A percentile compares a stretch with the other conserved stretches of the same genome.
These are phyloP conservation scores for Sphecodes monilicornis DNA, from an alignment of 2,888 invertebrate species.

Conservation along the genomic window DNA sequence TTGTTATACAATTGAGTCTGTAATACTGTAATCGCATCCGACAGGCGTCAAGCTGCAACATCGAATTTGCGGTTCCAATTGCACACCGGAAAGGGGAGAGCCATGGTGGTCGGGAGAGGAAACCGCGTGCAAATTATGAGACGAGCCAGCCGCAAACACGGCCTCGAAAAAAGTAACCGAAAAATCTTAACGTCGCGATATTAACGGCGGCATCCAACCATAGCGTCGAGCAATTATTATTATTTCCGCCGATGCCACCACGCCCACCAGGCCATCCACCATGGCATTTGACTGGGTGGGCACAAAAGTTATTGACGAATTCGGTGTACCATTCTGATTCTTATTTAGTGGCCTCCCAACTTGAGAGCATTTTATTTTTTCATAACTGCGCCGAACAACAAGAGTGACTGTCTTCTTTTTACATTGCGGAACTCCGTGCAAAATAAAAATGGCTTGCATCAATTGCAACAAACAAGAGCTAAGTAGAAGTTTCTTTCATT, in stretches of 20 bases:
- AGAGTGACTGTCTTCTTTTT: too few species aligned
- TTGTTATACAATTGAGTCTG: conserved; percentile 7
- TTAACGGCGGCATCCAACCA: conserved; percentile 27
- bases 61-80: conserved; percentile 34
- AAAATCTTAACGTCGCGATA: conserved; percentile 40
- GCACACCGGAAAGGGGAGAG: conserved; percentile 21
- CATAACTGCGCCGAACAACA: too few species aligned
- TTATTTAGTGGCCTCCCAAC: background rate
- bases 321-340: background rate
- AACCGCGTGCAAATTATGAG: conserved; percentile 48
- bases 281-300: background rate
- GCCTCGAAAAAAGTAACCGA: conserved; percentile 28
- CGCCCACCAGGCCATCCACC: background rate
- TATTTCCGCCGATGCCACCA: conserved; percentile 27
- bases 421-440: too few species aligned
- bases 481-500: too few species aligned
- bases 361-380: background rate
- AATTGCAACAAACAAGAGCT: too few species aligned
- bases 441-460: too few species aligned
- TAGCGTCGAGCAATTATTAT: conserved; percentile 27
- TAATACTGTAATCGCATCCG: conserved; percentile 22
- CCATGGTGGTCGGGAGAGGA: conserved; percentile 11
- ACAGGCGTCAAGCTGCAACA: conserved; percentile 12
- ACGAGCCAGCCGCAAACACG: conserved; percentile 19
- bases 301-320: background rate